Evolutionary conservation across 2,888 invertebrate species (phyloP).

Genomic region (Villa cingulata): DNA sequence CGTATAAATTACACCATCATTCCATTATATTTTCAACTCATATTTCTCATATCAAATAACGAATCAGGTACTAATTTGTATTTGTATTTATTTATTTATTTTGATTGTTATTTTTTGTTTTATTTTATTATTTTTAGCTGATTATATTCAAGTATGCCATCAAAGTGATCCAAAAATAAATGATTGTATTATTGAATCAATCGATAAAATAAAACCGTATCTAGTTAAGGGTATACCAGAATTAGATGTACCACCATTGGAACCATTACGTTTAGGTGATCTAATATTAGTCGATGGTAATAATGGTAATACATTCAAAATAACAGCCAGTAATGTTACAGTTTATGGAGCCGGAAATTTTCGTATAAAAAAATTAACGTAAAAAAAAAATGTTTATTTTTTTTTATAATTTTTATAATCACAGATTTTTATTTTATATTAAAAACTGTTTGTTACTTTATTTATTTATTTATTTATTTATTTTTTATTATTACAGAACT

Average conservation of each 20-base stretch:
- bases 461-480: not conserved
- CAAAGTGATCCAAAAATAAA: constrained; percentile 45
- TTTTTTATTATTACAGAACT: constrained; percentile 3
- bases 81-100: no score
- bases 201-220: constrained; percentile 45
- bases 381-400: not conserved
- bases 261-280: constrained; percentile 42
- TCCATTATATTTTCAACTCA: no score
- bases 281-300: constrained; percentile 36
- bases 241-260: constrained; percentile 52
- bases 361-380: constrained; percentile 41
- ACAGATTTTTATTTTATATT: not conserved
- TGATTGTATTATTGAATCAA: constrained; percentile 45
- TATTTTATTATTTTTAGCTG: no score
- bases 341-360: constrained; percentile 52
- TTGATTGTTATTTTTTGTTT: constrained; percentile 7
- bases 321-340: constrained; percentile 42
- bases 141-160: constrained; percentile 51
- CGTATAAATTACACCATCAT: no score
- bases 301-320: constrained; percentile 24
- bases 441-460: not conserved
- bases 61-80: no score
- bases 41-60: no score
- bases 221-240: constrained; percentile 52
- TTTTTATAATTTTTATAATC: not conserved